Base-by-base conservation (phyloP, 2,113 vertebrate genomes). In the Nematolebias whitei region DNA sequence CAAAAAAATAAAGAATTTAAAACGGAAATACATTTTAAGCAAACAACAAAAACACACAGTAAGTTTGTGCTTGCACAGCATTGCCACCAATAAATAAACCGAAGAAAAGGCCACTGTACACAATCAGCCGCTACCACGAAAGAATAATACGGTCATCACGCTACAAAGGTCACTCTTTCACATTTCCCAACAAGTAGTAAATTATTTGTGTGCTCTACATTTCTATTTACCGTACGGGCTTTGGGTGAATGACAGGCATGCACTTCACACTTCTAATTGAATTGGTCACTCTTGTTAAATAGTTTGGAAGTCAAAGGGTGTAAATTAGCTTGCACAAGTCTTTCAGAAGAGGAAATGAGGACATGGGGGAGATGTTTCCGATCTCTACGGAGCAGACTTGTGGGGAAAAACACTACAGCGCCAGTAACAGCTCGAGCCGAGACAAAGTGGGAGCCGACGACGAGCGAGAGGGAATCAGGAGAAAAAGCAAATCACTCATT, bases 401-500 rank as follows among this genome's bases (percentile, higher is more conserved):
- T 24, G 56, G 82, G n/a, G 78, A 79, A 69, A 72, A 35, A 14
- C 57, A 65, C 59, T 24, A 53, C 39, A 15, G 51, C 50, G 64
- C 52, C 70, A 65, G 71, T 71, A 50, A 20, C 62, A 55, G 60
- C 78, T 78, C 52, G 51, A 10, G 22, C 54, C 56, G 32, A 45
- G 65, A 75, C 75, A 80, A 84, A 83, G 85, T 85, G 57, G 71
- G 63, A 77, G 73, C 47, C 66, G 52, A 8, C 32, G 32, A 35
- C 0, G 22, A 63, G 69, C 38, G 0, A 45, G 63, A 51, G 64
- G 67, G 69, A 79, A 49, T 60, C 22, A 38, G 64, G 55, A 76
- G 60, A 74, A 47, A 55, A 75, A 78, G 76, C 63, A 23, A 54
- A 63, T 73, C 58, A 18, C 78, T 85, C 84, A 84, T 82, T 87